Conservation (phyloP, 2,888 invertebrate genomes). For the Lissocephala sabroskyi region DNA sequence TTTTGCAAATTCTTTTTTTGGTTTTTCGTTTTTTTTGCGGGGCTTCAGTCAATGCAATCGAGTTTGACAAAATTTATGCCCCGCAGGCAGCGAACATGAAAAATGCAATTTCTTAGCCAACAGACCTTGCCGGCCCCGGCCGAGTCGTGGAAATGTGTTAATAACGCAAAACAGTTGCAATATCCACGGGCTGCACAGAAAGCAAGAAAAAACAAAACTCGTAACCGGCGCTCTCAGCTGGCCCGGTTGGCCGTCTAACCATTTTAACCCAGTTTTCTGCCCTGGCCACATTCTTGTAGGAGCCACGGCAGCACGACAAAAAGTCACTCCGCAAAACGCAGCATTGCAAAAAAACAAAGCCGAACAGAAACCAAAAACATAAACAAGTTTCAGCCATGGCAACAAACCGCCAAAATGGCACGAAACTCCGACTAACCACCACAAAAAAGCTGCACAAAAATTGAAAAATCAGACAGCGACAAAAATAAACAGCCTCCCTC, state of each 20-base stretch:
- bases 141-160: constrained; percentile 45
- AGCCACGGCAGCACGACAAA: constrained; percentile 22
- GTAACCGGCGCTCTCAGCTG: too few relatives aligned
- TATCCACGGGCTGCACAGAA: too few relatives aligned
- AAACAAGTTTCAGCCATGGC: constrained; percentile 51
- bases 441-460: constrained; percentile 8
- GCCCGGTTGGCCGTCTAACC: constrained; percentile 30
- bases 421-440: not conserved
- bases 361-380: constrained; percentile 22
- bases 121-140: too few relatives aligned
- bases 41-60: too few relatives aligned
- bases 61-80: too few relatives aligned
- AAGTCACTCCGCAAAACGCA: not conserved
- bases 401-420: constrained; percentile 10
- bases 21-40: too few relatives aligned
- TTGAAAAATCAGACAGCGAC: too few relatives aligned
- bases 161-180: constrained; percentile 40
- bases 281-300: constrained; percentile 59
- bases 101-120: too few relatives aligned
- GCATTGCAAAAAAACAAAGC: not conserved
- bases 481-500: too few relatives aligned
- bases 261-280: constrained; percentile 46
- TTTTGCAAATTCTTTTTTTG: too few relatives aligned
- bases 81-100: too few relatives aligned
- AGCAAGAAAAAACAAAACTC: too few relatives aligned